Percentiles rank a stretch among this genome's conserved stretches.
phyloP scores from a whole-genome alignment of 1,140 invertebrate genomes.

The Druon quercuslanigerum region DNA sequence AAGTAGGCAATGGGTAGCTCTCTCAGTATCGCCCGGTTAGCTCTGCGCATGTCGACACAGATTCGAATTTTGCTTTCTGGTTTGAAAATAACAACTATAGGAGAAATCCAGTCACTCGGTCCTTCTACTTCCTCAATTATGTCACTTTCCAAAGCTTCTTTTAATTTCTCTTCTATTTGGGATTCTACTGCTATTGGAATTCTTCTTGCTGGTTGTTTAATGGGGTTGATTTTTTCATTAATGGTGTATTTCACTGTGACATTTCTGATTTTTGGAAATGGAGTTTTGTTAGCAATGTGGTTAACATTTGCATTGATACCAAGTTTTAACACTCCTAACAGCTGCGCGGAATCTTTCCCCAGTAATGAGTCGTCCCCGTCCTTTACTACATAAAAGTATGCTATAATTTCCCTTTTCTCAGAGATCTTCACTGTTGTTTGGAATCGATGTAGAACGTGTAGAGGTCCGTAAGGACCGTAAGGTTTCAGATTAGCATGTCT shows the following conservation, averaged over 20 bases:
- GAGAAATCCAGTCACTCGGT: slow-evolving; percentile 44
- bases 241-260: slow-evolving; percentile 53
- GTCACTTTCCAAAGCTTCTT: too few relatives aligned
- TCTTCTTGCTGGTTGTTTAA: too few relatives aligned
- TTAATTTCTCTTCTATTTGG: too few relatives aligned
- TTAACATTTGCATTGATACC: too few relatives aligned
- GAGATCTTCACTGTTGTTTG: slow-evolving; percentile 24
- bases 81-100: slow-evolving; percentile 42
- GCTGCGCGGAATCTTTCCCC: too few relatives aligned
- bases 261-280: slow-evolving; percentile 50
- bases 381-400: slow-evolving; percentile 31
- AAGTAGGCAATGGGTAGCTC: slow-evolving; percentile 56
- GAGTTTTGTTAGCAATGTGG: too few relatives aligned
- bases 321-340: too few relatives aligned
- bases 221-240: slow-evolving; percentile 41
- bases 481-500: too few relatives aligned
- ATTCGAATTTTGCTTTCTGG: slow-evolving; percentile 49
- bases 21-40: slow-evolving; percentile 54
- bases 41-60: slow-evolving; percentile 56
- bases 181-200: too few relatives aligned
- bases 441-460: slow-evolving; percentile 24
- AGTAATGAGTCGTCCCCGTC: too few relatives aligned
- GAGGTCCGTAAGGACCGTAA: too few relatives aligned
- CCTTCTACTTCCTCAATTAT: too few relatives aligned
- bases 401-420: slow-evolving; percentile 9